Evolutionary conservation across 2,888 invertebrate genomes (phyloP), one percentile per base, ranked within the genome.

Genomic region (Cataglyphis livida): DNA sequence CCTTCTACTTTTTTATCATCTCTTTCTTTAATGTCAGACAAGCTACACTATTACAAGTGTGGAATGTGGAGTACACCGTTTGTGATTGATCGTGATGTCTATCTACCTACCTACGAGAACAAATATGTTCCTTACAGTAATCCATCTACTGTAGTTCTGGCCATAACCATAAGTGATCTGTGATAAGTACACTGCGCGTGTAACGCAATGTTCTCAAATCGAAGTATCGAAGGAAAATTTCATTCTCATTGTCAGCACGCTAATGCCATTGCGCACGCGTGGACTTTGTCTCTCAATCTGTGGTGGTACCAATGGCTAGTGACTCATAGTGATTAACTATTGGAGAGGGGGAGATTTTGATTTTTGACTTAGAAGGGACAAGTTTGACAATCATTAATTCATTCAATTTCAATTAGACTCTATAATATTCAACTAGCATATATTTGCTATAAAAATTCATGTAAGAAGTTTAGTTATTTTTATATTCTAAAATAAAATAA

Each of bases 241-340:
- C 21, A 70, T 15, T 21, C 21, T 38, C 38, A 38, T 38, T 38
- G 7, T 68, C 32, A 2, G 15, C 21, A 12, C 28, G 21, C 32
- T 35, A 15, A 32, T 7, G 0, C 15, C 15, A 70, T n/a, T 32
- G 70, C 70, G 70, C 70, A 51, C 10, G 51, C 51, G 70, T 54
- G 51, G 9, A 21, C 21, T 35, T 35, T 51, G 51, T 68, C 28
- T 48, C n/a, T 66, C 65, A 15, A 66, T 66, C 44, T 68, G 12
- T 18, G 48, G 1, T 48, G 48, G 48, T 48, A 48, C 18, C 48
- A 48, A 1, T 48, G 48, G 0, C 7, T 51, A 51, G 51, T n/a
- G 51, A 51, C n/a, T 51, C n/a, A n/a, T 51, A 51, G 21, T 12
- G 25, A 59, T 1, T 28, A 25, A 28, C 1, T 18, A 18, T 6